Percentiles rank a stretch among this genome's conserved stretches.
phyloP scores from a whole-genome alignment of 2,797 vertebrate genomes.

The Podarcis lilfordi region DNA sequence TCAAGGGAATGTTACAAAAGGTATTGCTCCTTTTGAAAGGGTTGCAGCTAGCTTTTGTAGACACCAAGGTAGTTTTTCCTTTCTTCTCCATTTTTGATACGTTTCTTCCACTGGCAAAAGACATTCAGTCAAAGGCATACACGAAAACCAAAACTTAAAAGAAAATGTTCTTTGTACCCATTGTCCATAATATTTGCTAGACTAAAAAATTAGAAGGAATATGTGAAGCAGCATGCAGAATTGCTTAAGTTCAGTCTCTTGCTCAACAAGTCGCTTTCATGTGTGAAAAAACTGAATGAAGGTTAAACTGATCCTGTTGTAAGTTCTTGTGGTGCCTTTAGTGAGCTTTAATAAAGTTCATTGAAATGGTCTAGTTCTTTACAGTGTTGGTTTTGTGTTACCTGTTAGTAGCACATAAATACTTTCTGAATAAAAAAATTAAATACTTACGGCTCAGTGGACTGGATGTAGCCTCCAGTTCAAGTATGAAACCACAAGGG shows the following conservation, averaged over 20 bases:
- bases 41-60: conserved; percentile 69
- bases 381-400: conserved; percentile 2
- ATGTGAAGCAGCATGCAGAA: conserved; percentile 78
- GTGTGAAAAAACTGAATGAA: conserved; percentile 69
- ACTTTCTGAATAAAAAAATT: background rate
- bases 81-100: conserved; percentile 70
- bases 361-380: conserved; percentile 69
- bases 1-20: conserved; percentile 67
- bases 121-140: conserved; percentile 45
- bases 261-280: conserved; percentile 70
- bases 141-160: background rate
- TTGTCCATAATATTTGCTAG: conserved; percentile 62
- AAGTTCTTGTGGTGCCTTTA: conserved; percentile 77
- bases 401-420: background rate
- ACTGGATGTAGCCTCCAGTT: too few relatives aligned
- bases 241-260: conserved; percentile 70
- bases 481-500: too few relatives aligned
- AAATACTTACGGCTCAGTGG: background rate
- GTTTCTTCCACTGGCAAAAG: conserved; percentile 67
- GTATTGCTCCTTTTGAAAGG: conserved; percentile 72
- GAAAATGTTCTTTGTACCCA: conserved; percentile 18
- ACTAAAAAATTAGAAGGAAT: conserved; percentile 69
- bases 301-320: conserved; percentile 72
- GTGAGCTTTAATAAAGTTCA: conserved; percentile 85
- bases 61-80: conserved; percentile 81